Evolutionary conservation across 2,797 vertebrate genomes (phyloP).

Genomic region (Melopsittacus undulatus): DNA sequence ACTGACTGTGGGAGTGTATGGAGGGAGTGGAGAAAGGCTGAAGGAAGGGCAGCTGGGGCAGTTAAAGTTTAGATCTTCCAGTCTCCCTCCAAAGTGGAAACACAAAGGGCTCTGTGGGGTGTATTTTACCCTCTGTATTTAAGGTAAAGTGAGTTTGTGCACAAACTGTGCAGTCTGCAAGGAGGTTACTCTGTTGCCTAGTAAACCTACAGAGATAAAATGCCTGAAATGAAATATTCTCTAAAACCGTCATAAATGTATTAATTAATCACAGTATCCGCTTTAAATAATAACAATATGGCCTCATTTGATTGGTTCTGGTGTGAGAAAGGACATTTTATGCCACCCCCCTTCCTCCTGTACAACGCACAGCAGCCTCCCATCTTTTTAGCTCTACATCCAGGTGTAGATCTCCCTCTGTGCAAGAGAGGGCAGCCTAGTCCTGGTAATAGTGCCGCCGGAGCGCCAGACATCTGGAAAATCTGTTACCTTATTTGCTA

Average conservation of each 20-base stretch:
- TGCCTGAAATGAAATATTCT: not conserved
- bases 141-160: not conserved
- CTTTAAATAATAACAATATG: not conserved
- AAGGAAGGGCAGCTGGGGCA: not conserved
- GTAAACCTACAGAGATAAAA: not conserved
- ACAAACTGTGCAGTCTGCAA: not conserved
- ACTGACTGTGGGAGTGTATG: not conserved
- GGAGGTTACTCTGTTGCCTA: not conserved
- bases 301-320: not conserved
- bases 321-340: not conserved
- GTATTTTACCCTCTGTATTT: not conserved
- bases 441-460: not conserved
- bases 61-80: not conserved
- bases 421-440: constrained; percentile 60
- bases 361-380: not conserved
- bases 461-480: constrained; percentile 26
- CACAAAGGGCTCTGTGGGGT: not conserved
- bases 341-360: not conserved
- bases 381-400: not conserved
- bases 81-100: not conserved
- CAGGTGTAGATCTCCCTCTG: not conserved
- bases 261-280: not conserved
- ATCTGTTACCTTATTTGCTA: constrained; percentile 50
- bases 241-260: not conserved
- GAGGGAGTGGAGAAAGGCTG: not conserved